These are phyloP conservation scores for Heliconius hortense DNA, from an alignment of 2,888 invertebrate genomes.

Conservation along the genomic window DNA sequence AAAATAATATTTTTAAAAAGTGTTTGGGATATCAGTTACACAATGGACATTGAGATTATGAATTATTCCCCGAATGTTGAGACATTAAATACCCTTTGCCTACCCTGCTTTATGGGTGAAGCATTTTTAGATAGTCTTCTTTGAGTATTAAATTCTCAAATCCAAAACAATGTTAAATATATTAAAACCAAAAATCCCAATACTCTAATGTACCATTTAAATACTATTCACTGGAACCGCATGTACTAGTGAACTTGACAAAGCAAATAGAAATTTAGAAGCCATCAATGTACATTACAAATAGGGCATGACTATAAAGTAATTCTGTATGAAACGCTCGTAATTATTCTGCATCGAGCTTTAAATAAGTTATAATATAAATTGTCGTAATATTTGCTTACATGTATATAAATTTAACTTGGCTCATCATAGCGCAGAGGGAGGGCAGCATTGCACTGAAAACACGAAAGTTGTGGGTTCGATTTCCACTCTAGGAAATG, in stretches of 20 bases:
- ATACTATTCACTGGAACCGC: conserved; percentile 9
- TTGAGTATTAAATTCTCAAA: background rate
- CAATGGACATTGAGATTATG: too few relatives aligned
- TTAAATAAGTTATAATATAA: background rate
- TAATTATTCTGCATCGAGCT: background rate
- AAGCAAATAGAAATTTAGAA: conserved; percentile 19
- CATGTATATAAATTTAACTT: background rate
- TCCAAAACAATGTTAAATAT: background rate
- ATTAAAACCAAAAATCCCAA: background rate
- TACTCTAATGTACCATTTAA: conserved; percentile 1
- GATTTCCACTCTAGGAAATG: too few relatives aligned
- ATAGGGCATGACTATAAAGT: background rate
- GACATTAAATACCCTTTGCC: too few relatives aligned
- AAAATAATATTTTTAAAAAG: too few relatives aligned
- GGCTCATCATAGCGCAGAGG: too few relatives aligned
- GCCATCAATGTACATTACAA: background rate
- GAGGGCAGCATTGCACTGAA: too few relatives aligned
- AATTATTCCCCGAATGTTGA: too few relatives aligned
- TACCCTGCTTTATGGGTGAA: too few relatives aligned
- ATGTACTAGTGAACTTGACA: conserved; percentile 20
- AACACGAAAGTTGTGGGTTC: too few relatives aligned
- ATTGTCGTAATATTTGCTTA: background rate
- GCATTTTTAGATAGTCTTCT: too few relatives aligned
- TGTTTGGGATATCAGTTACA: too few relatives aligned
- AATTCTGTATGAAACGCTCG: background rate